These are phyloP conservation scores for Pomatorhinus ruficollis DNA, from an alignment of 2,113 vertebrate species.

Conservation along the genomic window DNA sequence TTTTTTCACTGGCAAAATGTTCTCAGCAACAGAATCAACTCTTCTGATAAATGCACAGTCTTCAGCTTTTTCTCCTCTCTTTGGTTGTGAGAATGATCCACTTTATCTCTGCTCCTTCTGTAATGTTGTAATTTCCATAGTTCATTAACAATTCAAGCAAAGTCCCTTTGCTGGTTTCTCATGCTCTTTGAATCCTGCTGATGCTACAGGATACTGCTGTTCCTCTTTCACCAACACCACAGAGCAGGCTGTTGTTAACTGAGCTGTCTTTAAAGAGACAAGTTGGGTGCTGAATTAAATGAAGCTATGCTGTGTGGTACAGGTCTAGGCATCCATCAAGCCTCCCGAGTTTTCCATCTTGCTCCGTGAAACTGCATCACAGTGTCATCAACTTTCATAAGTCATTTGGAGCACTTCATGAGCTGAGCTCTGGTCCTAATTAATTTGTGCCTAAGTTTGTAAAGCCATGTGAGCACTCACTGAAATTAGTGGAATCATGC, in stretches of 20 bases:
- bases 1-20: slow-evolving; percentile 9
- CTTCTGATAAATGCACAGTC: not conserved
- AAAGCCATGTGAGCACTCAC: not conserved
- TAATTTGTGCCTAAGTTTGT: not conserved
- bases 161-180: not conserved
- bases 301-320: not conserved
- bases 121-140: not conserved
- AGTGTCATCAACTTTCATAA: not conserved
- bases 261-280: not conserved
- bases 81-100: not conserved
- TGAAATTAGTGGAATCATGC: not conserved
- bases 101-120: not conserved
- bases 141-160: slow-evolving; percentile 6
- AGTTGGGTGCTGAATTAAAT: not conserved
- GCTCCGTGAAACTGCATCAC: not conserved
- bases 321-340: not conserved
- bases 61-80: not conserved
- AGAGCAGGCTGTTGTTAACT: not conserved
- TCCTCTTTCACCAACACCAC: not conserved
- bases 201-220: not conserved
- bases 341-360: not conserved
- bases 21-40: not conserved
- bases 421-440: not conserved
- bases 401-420: not conserved
- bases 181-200: not conserved